Evolutionary conservation across 2,797 vertebrate species (phyloP).

Genomic region (Neostethus bicornis): DNA sequence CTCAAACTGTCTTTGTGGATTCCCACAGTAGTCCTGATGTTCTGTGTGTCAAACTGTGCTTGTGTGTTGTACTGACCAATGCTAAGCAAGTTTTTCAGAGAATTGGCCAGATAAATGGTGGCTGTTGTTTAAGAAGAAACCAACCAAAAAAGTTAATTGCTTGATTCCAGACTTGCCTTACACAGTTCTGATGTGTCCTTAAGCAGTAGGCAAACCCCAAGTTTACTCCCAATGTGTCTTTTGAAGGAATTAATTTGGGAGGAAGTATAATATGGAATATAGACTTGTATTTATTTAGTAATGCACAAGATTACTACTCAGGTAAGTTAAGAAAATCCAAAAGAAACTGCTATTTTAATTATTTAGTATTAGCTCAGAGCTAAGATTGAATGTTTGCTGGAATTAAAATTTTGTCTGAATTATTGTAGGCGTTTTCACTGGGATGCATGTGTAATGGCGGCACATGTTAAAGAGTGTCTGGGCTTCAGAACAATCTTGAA

Average conservation of each 20-base stretch:
- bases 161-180: no score
- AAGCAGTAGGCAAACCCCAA: no score
- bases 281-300: no score
- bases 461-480: conserved; percentile 35
- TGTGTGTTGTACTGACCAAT: conserved; percentile 57
- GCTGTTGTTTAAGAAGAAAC: no score
- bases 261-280: no score
- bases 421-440: conserved; percentile 22
- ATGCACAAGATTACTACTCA: no score
- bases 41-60: conserved; percentile 38
- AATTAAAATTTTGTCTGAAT: conserved; percentile 1
- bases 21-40: conserved; percentile 8
- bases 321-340: no score
- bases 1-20: conserved; percentile 5
- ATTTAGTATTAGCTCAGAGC: conserved; percentile 16
- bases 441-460: conserved; percentile 19
- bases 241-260: no score
- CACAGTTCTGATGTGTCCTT: no score
- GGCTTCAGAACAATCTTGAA: conserved; percentile 40
- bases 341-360: no score
- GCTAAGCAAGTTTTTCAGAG: conserved; percentile 72
- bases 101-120: conserved; percentile 75
- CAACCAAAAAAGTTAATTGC: no score
- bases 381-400: conserved; percentile 15
- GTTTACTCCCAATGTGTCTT: no score